A percentile compares a stretch with the other conserved stretches of the same genome.
phyloP scores from a whole-genome alignment of 2,888 invertebrate genomes.

The Lepidocyrtoides sp. region DNA sequence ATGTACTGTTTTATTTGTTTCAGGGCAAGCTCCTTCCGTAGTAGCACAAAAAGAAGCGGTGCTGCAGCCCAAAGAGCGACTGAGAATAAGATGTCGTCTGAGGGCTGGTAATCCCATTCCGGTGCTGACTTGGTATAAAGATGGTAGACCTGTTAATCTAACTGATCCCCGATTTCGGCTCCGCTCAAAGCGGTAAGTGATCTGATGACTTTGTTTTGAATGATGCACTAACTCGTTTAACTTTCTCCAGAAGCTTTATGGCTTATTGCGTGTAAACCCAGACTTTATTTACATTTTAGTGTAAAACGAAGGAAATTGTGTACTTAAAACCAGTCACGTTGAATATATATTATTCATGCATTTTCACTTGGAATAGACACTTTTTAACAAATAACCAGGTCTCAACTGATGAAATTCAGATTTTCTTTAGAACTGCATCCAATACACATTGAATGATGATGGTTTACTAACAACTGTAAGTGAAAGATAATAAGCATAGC shows the following conservation, averaged over 20 bases:
- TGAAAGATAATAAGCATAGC: background rate
- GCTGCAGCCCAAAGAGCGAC: constrained; percentile 84
- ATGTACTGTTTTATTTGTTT: no score
- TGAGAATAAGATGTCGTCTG: constrained; percentile 84
- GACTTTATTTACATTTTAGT: no score
- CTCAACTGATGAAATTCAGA: constrained; percentile 36
- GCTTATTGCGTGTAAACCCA: no score
- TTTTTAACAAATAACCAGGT: constrained; percentile 62
- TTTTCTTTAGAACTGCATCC: background rate
- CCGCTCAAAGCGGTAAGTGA: constrained; percentile 84
- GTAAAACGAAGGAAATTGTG: no score
- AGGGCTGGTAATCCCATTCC: constrained; percentile 85
- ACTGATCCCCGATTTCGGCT: constrained; percentile 84
- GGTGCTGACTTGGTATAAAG: constrained; percentile 85
- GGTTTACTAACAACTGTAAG: background rate
- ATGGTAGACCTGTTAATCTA: constrained; percentile 85
- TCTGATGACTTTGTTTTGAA: no score
- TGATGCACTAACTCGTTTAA: no score
- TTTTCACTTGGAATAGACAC: no score
- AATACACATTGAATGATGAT: background rate
- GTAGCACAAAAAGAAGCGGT: constrained; percentile 83
- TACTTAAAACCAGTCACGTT: background rate
- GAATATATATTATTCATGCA: no score
- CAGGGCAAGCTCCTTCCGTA: constrained; percentile 85
- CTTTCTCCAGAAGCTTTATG: no score